Evolutionary conservation across 2,888 invertebrate genomes (phyloP), one percentile per base, ranked within the genome.

Genomic region (Harmothoe impar): DNA sequence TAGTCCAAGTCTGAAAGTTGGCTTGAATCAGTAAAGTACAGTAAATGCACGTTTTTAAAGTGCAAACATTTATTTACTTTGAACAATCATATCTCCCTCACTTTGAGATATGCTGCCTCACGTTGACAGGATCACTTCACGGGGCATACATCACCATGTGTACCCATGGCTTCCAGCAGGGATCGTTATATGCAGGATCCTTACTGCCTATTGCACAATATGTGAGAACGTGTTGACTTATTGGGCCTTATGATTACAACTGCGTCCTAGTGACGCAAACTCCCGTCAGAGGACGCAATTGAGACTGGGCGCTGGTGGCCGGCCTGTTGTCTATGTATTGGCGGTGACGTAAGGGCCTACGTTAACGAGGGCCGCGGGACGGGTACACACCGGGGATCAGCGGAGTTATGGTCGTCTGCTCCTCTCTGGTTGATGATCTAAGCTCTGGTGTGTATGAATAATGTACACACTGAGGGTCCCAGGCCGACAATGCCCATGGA

Each of bases 291-390:
- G n/a, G 72, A 25, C 72, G 72, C 72, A 72, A 72, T 25, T 0
- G 17, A 3, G 25, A n/a, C 72, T 25, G 72, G 12, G 29, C 29
- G 72, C 72, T 72, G 62, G 62, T 62, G 23, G n/a, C 12, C 62
- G 10, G 62, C 62, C 62, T 62, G 72, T 72, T 72, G 72, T 72
- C 72, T 72, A 72, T 72, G 72, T 72, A 72, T 72, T 72, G 72
- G 72, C 15, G 29, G 1, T 72, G 72, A 72, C 72, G 72, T 72
- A 72, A 72, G 72, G 72, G 15, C 3, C 62, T 29, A 29, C 0
- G 29, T 72, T 72, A 25, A 72, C 72, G 7, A 62, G n/a, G n/a
- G 62, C n/a, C 62, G 15, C 3, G n/a, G 62, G 62, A 3, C 62
- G 31, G 29, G 29, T 25, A 72, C 29, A 72, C 29, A 7, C 25